phyloP scores from a whole-genome alignment of 2,797 vertebrate species.

The Acipenser oxyrinchus region DNA sequence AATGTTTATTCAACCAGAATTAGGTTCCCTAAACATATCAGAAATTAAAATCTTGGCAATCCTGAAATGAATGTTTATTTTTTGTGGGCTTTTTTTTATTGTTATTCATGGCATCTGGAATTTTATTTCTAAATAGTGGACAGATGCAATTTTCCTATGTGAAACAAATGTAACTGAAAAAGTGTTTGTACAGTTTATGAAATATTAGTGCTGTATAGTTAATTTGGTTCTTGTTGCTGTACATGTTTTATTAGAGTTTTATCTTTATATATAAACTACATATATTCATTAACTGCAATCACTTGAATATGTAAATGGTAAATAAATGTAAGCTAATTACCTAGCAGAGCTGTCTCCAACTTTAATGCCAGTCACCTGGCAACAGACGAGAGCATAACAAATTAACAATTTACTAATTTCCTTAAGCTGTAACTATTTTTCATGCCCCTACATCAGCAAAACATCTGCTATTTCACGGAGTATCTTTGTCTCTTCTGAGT shows the following conservation, averaged over 20 bases:
- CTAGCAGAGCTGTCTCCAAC: slow-evolving; percentile 16
- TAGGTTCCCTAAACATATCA: no score
- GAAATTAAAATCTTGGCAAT: no score
- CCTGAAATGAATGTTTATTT: slow-evolving; percentile 15
- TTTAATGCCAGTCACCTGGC: slow-evolving; percentile 9
- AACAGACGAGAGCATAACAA: not conserved
- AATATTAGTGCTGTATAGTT: slow-evolving; percentile 69
- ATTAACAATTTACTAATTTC: not conserved
- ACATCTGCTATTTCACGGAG: slow-evolving; percentile 46
- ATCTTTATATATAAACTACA: slow-evolving; percentile 72
- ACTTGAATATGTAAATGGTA: slow-evolving; percentile 61
- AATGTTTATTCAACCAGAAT: no score
- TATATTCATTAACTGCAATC: slow-evolving; percentile 64
- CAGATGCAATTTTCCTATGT: slow-evolving; percentile 58
- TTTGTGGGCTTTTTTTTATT: slow-evolving; percentile 3
- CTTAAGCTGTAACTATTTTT: slow-evolving; percentile 13
- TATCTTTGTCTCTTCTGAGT: slow-evolving; percentile 33
- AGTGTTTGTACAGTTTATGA: slow-evolving; percentile 73
- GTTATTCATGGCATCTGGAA: slow-evolving; percentile 29
- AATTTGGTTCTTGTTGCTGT: slow-evolving; percentile 77
- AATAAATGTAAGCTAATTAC: slow-evolving; percentile 50
- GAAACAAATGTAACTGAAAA: slow-evolving; percentile 51
- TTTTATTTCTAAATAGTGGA: slow-evolving; percentile 45
- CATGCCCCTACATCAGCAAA: slow-evolving; percentile 47
- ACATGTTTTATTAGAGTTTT: slow-evolving; percentile 77